A percentile compares a stretch with the other conserved stretches of the same genome.
Conservation (phyloP, 1,140 invertebrate genomes). For the Eurosta solidaginis region DNA sequence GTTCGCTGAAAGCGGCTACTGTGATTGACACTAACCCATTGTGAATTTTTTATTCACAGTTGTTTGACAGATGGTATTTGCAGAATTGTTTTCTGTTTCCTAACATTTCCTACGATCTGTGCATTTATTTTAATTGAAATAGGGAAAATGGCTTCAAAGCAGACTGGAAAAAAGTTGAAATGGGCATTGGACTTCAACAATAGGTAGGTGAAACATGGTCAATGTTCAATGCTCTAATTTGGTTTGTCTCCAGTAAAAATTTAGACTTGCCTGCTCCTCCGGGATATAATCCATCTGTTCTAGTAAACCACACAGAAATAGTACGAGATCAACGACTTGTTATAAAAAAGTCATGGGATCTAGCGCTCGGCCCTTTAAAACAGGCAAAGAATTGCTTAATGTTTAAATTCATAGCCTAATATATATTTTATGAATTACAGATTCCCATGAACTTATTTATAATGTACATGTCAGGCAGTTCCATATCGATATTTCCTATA, state of each 20-base stretch:
- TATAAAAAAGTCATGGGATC: conserved; percentile 97
- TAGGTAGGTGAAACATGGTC: conserved; percentile 38
- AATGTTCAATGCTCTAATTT: neutral
- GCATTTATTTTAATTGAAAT: neutral
- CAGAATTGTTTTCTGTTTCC: neutral
- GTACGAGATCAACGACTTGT: conserved; percentile 80
- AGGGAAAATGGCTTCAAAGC: conserved; percentile 53
- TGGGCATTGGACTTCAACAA: conserved; percentile 55
- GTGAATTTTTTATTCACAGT: too few relatives aligned
- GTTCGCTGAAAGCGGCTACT: too few relatives aligned
- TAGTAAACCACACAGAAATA: conserved; percentile 73
- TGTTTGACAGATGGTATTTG: neutral
- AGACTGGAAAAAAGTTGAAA: conserved; percentile 51
- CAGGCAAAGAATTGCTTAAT: conserved; percentile 62
- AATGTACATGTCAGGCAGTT: conserved; percentile 99
- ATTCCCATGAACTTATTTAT: conserved; percentile 99
- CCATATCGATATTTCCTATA: conserved; percentile 99
- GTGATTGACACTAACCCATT: too few relatives aligned
- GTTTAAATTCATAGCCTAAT: neutral
- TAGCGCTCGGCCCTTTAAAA: conserved; percentile 92
- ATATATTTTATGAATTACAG: conserved; percentile 42
- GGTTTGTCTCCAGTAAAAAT: conserved; percentile 48
- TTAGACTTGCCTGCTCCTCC: conserved; percentile 75
- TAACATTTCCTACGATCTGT: neutral
- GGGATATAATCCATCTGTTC: conserved; percentile 76